Evolutionary conservation across 2,888 invertebrate species (phyloP), one percentile per base, ranked within the genome.

Genomic region (Fissipunctia ypsillon): DNA sequence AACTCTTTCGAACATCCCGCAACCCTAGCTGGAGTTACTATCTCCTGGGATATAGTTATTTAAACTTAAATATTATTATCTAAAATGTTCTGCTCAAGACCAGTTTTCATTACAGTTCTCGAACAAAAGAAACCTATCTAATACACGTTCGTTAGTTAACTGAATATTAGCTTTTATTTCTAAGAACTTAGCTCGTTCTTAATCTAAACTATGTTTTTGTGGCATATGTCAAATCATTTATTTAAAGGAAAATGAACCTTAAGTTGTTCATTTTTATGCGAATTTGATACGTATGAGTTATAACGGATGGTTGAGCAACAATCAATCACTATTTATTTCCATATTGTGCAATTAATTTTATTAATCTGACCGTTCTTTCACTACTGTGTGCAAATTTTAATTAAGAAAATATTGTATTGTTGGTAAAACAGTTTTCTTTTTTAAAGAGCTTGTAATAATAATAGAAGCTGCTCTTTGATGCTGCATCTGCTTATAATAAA

Each of bases 91-190:
- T 48, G 48, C 28, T 41, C 10, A 9, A 54, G 60, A 56, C n/a
- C 16, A 76, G 60, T 43, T 43, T 50, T 66, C 48, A 43, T 61
- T 38, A 75, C 38, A 81, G 52, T 50, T 56, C 45, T 56, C 25
- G 16, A 19, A 61, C 48, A 60, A 65, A n/a, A 60, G 41, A 60
- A 80, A 54, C n/a, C 76, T 54, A 35, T 75, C 65, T 43, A 25
- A 38, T 16, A 28, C 54, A 65, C 9, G 41, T 19, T 45, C 16
- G 25, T 52, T 25, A 56, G 28, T 57, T 50, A 43, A 50, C 1
- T 45, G 25, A 28, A 50, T n/a, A 43, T 6, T 43, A 35, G 41
- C 22, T 73, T 48, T 56, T 35, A 35, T 43, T 54, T 43, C 25
- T 16, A n/a, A 1, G 28, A 71, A 45, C 19, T 43, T 12, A 54